Percentiles rank a stretch among this genome's conserved stretches.
phyloP scores from a whole-genome alignment of 64 coral and sea anemone species.

The Hydrozoanthus tunicans region DNA sequence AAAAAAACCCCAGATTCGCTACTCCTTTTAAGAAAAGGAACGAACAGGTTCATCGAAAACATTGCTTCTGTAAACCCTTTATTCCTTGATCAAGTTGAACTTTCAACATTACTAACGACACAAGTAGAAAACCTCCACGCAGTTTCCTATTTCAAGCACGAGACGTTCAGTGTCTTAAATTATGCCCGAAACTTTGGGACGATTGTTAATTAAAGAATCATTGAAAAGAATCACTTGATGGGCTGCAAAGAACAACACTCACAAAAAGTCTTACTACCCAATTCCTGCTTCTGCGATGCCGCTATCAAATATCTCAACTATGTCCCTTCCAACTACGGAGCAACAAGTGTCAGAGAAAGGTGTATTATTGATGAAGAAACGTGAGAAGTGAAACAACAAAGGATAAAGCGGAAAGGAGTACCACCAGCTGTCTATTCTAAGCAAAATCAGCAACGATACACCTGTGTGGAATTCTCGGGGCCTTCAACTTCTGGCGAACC shows the following conservation, averaged over 20 bases:
- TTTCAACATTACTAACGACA: slow-evolving; percentile 35
- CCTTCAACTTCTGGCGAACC: no score
- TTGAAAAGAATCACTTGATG: neutral
- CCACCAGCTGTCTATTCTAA: neutral
- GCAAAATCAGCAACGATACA: neutral
- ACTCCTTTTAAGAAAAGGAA: slow-evolving; percentile 39
- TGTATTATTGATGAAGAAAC: neutral
- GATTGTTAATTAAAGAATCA: slow-evolving; percentile 7
- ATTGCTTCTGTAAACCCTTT: slow-evolving; percentile 34
- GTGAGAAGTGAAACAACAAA: neutral
- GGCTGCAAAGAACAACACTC: neutral
- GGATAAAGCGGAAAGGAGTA: neutral
- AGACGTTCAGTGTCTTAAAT: slow-evolving; percentile 28
- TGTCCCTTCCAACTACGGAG: neutral
- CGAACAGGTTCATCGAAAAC: slow-evolving; percentile 58
- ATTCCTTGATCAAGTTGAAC: slow-evolving; percentile 52
- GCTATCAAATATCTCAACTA: no score
- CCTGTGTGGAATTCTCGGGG: no score
- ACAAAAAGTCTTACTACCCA: slow-evolving; percentile 3
- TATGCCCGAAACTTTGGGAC: slow-evolving; percentile 23
- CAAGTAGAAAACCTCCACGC: slow-evolving; percentile 48
- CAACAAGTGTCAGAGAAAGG: neutral
- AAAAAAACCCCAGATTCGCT: slow-evolving; percentile 44
- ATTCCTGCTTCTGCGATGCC: slow-evolving; percentile 1
- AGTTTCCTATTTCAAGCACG: slow-evolving; percentile 46